phyloP scores from a whole-genome alignment of 2,113 vertebrate genomes.

The Sardina pilchardus region DNA sequence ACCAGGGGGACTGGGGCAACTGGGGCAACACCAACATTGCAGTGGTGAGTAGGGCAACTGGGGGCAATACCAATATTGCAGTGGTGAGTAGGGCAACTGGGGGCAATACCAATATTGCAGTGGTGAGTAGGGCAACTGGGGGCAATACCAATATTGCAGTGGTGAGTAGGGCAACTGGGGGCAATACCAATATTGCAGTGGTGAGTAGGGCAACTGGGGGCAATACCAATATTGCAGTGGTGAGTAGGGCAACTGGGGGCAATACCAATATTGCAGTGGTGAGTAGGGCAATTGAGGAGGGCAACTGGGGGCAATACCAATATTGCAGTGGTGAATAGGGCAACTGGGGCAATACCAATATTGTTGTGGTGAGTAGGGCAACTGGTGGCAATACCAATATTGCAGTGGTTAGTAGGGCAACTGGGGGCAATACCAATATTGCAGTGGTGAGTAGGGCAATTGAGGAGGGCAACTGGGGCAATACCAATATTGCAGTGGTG shows the following conservation, averaged over 20 bases:
- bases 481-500: slow-evolving; percentile 71
- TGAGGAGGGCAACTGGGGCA: slow-evolving; percentile 71
- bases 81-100: no score
- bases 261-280: no score
- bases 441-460: no score
- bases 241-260: no score
- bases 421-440: no score
- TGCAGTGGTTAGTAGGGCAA: no score
- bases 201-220: slow-evolving; percentile 55
- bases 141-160: no score
- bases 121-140: no score
- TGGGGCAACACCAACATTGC: slow-evolving; percentile 72
- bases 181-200: slow-evolving; percentile 70
- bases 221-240: no score
- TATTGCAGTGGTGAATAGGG: slow-evolving; percentile 54
- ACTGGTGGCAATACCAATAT: no score
- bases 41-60: slow-evolving; percentile 58
- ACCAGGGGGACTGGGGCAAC: slow-evolving; percentile 68
- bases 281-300: slow-evolving; percentile 33
- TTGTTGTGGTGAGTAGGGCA: slow-evolving; percentile 65
- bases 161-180: slow-evolving; percentile 70
- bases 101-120: no score
- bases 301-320: slow-evolving; percentile 67
- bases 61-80: no score
- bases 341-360: slow-evolving; percentile 72